These are phyloP conservation scores for Epinephelus cyanopodus DNA, from an alignment of 2,113 vertebrate species.

Conservation along the genomic window DNA sequence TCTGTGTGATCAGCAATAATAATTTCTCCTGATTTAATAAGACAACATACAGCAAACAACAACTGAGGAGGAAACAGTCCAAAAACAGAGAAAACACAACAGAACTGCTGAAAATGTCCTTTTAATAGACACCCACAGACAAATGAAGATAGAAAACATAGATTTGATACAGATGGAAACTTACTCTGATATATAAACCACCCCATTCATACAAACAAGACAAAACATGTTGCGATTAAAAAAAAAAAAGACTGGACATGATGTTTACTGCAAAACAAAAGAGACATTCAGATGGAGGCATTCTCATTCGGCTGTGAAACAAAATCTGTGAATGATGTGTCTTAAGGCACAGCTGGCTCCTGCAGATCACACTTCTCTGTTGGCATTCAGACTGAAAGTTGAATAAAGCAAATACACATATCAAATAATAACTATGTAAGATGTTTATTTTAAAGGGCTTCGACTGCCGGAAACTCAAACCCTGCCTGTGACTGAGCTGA, in stretches of 20 bases:
- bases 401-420: not conserved
- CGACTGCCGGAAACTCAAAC: not conserved
- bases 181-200: not conserved
- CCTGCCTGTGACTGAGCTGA: not conserved
- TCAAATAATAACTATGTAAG: not conserved
- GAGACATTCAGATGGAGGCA: too few species aligned
- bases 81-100: not conserved
- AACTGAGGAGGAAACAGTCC: not conserved
- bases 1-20: too few species aligned
- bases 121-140: constrained; percentile 26
- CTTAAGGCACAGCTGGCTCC: constrained; percentile 38
- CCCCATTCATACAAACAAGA: not conserved
- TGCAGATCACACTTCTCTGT: not conserved
- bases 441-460: not conserved
- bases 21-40: too few species aligned
- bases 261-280: not conserved
- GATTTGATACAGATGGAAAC: constrained; percentile 16
- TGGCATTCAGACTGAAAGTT: not conserved
- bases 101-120: not conserved
- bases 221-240: not conserved
- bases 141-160: not conserved
- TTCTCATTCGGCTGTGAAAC: not conserved
- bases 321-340: not conserved
- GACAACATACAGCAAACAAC: too few species aligned
- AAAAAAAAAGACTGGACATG: not conserved